A percentile compares a stretch with the other conserved stretches of the same genome.
Conservation (phyloP, 2,113 vertebrate genomes). For the Hiodon tergisus region DNA sequence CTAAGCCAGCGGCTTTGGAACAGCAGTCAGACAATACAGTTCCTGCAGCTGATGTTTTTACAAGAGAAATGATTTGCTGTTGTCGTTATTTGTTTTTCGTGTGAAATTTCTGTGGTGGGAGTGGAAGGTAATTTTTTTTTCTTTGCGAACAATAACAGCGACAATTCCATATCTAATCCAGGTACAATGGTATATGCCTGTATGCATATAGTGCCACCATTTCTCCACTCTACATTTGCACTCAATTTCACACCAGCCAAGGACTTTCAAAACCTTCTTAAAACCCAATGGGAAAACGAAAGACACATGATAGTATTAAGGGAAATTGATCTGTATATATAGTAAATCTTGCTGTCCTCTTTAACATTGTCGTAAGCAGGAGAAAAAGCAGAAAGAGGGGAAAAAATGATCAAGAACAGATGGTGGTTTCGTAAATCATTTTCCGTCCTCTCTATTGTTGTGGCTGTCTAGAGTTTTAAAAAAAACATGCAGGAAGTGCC, state of each 20-base stretch:
- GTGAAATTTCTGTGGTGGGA: slow-evolving; percentile 4
- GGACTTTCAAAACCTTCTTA: background rate
- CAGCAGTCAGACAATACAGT: background rate
- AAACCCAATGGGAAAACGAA: background rate
- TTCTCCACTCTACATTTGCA: background rate
- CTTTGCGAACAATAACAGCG: slow-evolving; percentile 5
- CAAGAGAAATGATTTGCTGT: background rate
- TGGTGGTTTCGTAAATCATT: slow-evolving; percentile 19
- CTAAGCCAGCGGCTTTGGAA: background rate
- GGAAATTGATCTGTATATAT: background rate
- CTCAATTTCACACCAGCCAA: background rate
- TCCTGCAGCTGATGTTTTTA: background rate
- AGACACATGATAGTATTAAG: background rate
- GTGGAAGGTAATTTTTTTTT: slow-evolving; percentile 3
- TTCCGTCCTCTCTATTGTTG: slow-evolving; percentile 37
- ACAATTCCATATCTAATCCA: slow-evolving; percentile 12
- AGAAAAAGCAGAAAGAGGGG: background rate
- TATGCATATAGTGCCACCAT: slow-evolving; percentile 10
- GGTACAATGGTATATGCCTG: background rate
- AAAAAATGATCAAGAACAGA: slow-evolving; percentile 13
- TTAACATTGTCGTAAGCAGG: background rate
- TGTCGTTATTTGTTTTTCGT: slow-evolving; percentile 17
- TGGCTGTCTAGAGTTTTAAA: slow-evolving; percentile 26
- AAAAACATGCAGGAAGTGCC: slow-evolving; percentile 21
- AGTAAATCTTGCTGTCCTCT: background rate